Evolutionary conservation across 1,140 invertebrate genomes (phyloP), one percentile per base, ranked within the genome.

Genomic region (Psix sp.): DNA sequence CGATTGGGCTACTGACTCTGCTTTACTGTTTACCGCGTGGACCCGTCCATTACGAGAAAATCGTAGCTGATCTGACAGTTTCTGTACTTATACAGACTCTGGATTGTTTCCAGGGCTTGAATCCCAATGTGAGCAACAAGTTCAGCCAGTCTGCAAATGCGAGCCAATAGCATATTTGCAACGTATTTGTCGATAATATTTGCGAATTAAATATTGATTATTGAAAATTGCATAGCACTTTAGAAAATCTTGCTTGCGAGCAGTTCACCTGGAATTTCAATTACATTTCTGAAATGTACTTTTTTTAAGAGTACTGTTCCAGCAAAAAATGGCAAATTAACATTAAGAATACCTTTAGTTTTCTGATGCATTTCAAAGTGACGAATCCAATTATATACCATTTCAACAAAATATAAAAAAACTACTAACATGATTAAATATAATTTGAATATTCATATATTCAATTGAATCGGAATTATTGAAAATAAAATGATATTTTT

Each of bases 41-140:
- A 60, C 36, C 26, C 43, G 16, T 52, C 24, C 33, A 48, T 66
- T 54, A 38, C 10, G 42, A 33, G 57, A 57, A 67, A 57, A 49
- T 57, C 21, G 31, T 29, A 16, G 33, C 45, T 17, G 24, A 39
- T 59, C 26, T n/a, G 38, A 72, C 42, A 57, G 54, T 16, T 26
- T 59, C 15, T n/a, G 43, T 36, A 0, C n/a, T 40, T 29, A n/a
- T 56, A 39, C 51, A 35, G 57, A 62, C 62, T 75, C 75, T 82
- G 80, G 80, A 82, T 62, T 46, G 45, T 33, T 65, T 81, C 80
- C 80, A 82, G 65, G 20, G 26, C 45, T 40, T 67, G 46, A 57
- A 65, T 49, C 31, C 70, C 54, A 72, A 72, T 59, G 71, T 78
- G 75, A 79, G 77, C 80, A 82, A 82, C 81, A 82, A 82, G 81